phyloP scores from a whole-genome alignment of 2,888 invertebrate genomes.

The Drosophila tripunctata region DNA sequence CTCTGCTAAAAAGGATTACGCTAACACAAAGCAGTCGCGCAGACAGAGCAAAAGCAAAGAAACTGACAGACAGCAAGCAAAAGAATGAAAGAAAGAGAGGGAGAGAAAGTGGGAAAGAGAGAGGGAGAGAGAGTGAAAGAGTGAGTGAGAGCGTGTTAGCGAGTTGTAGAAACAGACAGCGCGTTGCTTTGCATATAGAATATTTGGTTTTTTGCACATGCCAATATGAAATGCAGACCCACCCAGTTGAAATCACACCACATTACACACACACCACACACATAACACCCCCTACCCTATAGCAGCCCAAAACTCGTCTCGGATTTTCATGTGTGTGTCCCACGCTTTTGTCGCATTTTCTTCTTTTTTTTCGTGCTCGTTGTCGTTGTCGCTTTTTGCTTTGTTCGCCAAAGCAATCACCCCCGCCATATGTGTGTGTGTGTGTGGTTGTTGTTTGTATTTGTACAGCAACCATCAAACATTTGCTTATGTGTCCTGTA shows the following conservation, averaged over 20 bases:
- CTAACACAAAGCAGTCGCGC: conserved; percentile 69
- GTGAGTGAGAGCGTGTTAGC: conserved; percentile 9
- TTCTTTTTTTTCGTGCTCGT: conserved; percentile 36
- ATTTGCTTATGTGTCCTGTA: conserved; percentile 68
- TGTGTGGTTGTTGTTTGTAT: conserved; percentile 71
- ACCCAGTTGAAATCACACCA: conserved; percentile 37
- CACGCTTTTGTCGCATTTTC: conserved; percentile 68
- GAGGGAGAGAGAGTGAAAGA: conserved; percentile 2
- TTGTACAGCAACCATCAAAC: conserved; percentile 82
- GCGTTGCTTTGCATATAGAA: conserved; percentile 50
- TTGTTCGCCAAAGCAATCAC: conserved; percentile 73
- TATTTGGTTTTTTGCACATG: conserved; percentile 79
- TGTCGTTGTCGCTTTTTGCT: conserved; percentile 52
- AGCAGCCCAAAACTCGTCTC: conserved; percentile 21
- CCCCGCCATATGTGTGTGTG: conserved; percentile 45
- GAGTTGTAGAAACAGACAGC: conserved; percentile 16
- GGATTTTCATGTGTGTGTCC: conserved; percentile 66
- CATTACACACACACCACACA: conserved; percentile 6
- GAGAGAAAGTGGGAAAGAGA: background rate
- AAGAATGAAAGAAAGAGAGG: too few species aligned
- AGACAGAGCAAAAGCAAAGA: conserved; percentile 32
- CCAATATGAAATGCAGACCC: conserved; percentile 69
- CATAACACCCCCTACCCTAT: conserved; percentile 1
- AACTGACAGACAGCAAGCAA: conserved; percentile 11
- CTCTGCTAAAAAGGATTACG: conserved; percentile 76